Evolutionary conservation across 2,888 invertebrate species (phyloP).

Genomic region (Cerastis leucographa): DNA sequence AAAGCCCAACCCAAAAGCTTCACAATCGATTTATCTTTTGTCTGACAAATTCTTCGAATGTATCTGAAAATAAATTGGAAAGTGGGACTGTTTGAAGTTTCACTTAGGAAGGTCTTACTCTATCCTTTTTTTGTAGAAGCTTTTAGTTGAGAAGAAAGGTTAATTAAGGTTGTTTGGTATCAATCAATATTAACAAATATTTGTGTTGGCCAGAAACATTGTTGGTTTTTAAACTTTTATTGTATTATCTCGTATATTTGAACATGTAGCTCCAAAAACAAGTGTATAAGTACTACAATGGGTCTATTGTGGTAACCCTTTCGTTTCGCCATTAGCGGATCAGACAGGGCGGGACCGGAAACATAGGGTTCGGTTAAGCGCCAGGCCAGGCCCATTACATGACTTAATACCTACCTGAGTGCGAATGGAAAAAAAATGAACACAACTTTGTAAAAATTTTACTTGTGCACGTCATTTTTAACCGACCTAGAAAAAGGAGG

Average conservation of each 20-base stretch:
- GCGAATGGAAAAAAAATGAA: slow-evolving; percentile 29
- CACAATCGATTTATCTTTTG: slow-evolving; percentile 42
- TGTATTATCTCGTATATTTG: slow-evolving; percentile 11
- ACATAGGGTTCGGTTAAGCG: slow-evolving; percentile 69
- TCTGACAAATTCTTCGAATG: slow-evolving; percentile 37
- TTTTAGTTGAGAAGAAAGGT: neutral
- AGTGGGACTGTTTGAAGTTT: slow-evolving; percentile 1
- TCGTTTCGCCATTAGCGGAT: slow-evolving; percentile 73
- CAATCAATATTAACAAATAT: neutral
- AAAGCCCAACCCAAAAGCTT: slow-evolving; percentile 38
- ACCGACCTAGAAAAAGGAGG: neutral
- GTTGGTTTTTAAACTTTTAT: neutral
- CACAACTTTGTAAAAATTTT: neutral
- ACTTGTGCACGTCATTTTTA: neutral
- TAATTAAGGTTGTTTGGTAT: neutral
- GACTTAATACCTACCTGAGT: slow-evolving; percentile 30
- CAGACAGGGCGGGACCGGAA: slow-evolving; percentile 83
- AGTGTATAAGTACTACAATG: slow-evolving; percentile 61
- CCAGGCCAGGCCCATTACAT: slow-evolving; percentile 44
- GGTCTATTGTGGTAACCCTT: slow-evolving; percentile 72
- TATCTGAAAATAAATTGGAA: slow-evolving; percentile 40
- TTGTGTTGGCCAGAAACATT: neutral
- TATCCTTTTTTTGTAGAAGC: neutral
- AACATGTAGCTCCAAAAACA: slow-evolving; percentile 22
- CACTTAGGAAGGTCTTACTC: neutral